phyloP scores from a whole-genome alignment of 2,888 invertebrate genomes.

The Dynastes hyllus region DNA sequence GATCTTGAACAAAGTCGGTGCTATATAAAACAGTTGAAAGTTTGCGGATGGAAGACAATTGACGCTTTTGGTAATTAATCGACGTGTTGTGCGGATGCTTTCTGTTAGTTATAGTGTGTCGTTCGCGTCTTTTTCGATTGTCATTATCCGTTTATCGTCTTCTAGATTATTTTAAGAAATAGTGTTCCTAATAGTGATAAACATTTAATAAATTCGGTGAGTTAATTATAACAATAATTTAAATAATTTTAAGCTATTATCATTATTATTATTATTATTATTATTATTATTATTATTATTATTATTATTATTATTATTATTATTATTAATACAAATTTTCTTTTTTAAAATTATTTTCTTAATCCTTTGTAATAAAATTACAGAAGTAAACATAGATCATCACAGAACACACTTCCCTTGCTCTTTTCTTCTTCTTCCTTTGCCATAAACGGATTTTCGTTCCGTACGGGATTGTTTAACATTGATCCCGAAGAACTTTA shows the following conservation, averaged over 20 bases:
- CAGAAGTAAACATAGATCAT: background rate
- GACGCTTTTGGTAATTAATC: slow-evolving; percentile 44
- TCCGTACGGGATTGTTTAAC: slow-evolving; percentile 44
- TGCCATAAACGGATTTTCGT: slow-evolving; percentile 23
- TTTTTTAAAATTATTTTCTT: too few species aligned
- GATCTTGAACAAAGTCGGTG: slow-evolving; percentile 44
- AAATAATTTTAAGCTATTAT: too few species aligned
- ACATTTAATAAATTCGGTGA: too few species aligned
- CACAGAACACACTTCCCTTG: slow-evolving; percentile 6
- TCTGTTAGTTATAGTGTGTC: slow-evolving; percentile 4
- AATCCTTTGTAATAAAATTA: too few species aligned
- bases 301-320: too few species aligned
- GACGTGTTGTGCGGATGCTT: slow-evolving; percentile 27
- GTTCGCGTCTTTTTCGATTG: background rate
- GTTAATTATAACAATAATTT: background rate
- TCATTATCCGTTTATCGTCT: background rate
- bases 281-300: too few species aligned
- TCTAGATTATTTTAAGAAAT: background rate
- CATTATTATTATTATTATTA: too few species aligned
- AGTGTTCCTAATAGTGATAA: background rate
- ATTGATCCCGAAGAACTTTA: slow-evolving; percentile 44
- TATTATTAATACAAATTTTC: too few species aligned
- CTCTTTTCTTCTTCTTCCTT: slow-evolving; percentile 12
- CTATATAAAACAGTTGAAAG: slow-evolving; percentile 46
- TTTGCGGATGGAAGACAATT: slow-evolving; percentile 43